Percentiles rank a stretch among this genome's conserved stretches.
These are phyloP conservation scores for Hydrolagus colliei DNA, from an alignment of 2,797 vertebrate genomes.

Conservation along the genomic window DNA sequence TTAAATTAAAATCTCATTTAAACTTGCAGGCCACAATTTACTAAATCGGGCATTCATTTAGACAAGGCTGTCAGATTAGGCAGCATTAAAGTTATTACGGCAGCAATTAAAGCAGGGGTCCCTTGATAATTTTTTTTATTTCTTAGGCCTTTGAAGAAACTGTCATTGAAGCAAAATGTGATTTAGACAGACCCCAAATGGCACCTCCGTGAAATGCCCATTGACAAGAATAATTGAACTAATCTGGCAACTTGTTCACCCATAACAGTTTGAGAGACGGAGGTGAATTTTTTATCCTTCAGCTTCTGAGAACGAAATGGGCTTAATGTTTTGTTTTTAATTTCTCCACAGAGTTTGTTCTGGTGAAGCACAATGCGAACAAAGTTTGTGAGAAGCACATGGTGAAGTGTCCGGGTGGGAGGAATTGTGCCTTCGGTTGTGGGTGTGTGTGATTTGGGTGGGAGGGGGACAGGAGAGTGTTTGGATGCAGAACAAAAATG, in stretches of 20 bases:
- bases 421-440: no score
- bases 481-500: no score
- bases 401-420: no score
- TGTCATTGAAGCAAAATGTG: neutral
- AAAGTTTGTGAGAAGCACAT: no score
- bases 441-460: no score
- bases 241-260: conserved; percentile 25
- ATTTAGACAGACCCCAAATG: neutral
- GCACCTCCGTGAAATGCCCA: neutral
- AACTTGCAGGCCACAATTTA: neutral
- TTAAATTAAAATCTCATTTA: conserved; percentile 25
- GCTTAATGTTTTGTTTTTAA: neutral
- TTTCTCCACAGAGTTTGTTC: no score
- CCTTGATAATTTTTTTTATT: conserved; percentile 13
- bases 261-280: conserved; percentile 5
- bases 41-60: neutral
- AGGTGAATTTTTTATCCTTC: neutral
- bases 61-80: neutral
- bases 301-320: neutral
- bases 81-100: conserved; percentile 4
- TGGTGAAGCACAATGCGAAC: no score
- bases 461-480: no score
- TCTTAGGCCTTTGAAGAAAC: neutral
- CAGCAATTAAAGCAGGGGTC: neutral
- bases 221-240: conserved; percentile 29